Conservation (phyloP, 2,888 invertebrate species). For the Drosophila cracens region DNA sequence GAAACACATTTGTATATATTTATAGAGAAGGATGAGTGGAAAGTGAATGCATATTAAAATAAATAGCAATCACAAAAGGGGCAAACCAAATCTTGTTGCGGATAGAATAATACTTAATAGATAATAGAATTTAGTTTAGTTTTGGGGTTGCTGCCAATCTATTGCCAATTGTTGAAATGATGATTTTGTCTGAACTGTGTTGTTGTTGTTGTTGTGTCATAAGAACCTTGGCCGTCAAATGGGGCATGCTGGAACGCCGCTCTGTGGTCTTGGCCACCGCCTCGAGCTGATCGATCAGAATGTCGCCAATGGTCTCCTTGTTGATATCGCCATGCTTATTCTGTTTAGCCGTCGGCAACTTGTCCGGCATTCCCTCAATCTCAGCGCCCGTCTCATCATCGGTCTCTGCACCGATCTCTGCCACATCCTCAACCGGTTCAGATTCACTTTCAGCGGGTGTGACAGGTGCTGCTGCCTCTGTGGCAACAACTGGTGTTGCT, state of each 20-base stretch:
- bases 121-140: constrained; percentile 9
- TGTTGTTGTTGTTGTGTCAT: constrained; percentile 35
- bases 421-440: constrained; percentile 43
- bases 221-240: constrained; percentile 84
- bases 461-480: constrained; percentile 38
- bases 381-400: constrained; percentile 24
- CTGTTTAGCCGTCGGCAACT: constrained; percentile 46
- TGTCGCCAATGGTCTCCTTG: constrained; percentile 78
- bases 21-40: neutral
- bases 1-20: constrained; percentile 41
- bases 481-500: constrained; percentile 45
- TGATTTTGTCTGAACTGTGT: constrained; percentile 9
- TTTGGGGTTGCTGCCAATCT: constrained; percentile 48
- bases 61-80: neutral
- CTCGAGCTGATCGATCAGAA: constrained; percentile 74
- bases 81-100: constrained; percentile 11
- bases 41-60: neutral
- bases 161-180: constrained; percentile 55
- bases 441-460: constrained; percentile 16
- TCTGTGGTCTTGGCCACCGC: constrained; percentile 77
- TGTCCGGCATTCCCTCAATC: constrained; percentile 50
- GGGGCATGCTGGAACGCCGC: constrained; percentile 76
- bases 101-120: constrained; percentile 17
- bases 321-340: constrained; percentile 69
- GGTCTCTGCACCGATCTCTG: constrained; percentile 35